Percentiles rank a stretch among this genome's conserved stretches.
phyloP scores from a whole-genome alignment of 2,797 vertebrate genomes.

The Melanotaenia parkinsoni region DNA sequence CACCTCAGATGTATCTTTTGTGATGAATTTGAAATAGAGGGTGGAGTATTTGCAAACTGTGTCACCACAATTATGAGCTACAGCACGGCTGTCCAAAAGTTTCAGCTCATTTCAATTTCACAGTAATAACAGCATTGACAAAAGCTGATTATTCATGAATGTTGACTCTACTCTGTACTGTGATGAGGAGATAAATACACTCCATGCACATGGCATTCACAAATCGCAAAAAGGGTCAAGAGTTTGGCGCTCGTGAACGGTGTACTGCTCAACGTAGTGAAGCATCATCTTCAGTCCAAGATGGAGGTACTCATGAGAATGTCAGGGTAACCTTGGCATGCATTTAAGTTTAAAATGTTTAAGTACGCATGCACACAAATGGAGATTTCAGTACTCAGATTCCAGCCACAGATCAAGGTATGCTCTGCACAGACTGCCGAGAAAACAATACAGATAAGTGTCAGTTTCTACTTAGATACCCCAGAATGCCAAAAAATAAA shows the following conservation, averaged over 20 bases:
- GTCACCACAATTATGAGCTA: slow-evolving; percentile 5
- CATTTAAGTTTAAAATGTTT: slow-evolving; percentile 4
- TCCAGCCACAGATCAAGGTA: slow-evolving; percentile 40
- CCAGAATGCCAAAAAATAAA: slow-evolving; percentile 10
- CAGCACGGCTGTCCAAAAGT: neutral
- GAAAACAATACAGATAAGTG: slow-evolving; percentile 11
- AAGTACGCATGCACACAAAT: slow-evolving; percentile 6
- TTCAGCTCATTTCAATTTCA: neutral
- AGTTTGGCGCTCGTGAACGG: slow-evolving; percentile 11
- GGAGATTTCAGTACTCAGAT: slow-evolving; percentile 14
- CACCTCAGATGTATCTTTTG: slow-evolving; percentile 7
- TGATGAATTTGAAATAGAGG: slow-evolving; percentile 10
- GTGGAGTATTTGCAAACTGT: slow-evolving; percentile 16
- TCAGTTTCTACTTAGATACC: slow-evolving; percentile 32
- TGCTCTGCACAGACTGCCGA: slow-evolving; percentile 11
- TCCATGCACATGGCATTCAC: slow-evolving; percentile 28
- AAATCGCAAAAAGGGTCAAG: slow-evolving; percentile 19
- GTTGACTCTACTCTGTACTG: slow-evolving; percentile 10
- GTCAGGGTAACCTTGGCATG: slow-evolving; percentile 40
- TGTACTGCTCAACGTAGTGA: slow-evolving; percentile 8
- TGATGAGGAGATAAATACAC: slow-evolving; percentile 24
- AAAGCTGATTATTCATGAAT: neutral
- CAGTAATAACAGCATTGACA: neutral
- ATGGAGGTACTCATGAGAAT: slow-evolving; percentile 18
- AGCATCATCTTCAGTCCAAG: slow-evolving; percentile 11